Conservation (phyloP, 2,888 invertebrate genomes). For the Mythimna pallens region DNA sequence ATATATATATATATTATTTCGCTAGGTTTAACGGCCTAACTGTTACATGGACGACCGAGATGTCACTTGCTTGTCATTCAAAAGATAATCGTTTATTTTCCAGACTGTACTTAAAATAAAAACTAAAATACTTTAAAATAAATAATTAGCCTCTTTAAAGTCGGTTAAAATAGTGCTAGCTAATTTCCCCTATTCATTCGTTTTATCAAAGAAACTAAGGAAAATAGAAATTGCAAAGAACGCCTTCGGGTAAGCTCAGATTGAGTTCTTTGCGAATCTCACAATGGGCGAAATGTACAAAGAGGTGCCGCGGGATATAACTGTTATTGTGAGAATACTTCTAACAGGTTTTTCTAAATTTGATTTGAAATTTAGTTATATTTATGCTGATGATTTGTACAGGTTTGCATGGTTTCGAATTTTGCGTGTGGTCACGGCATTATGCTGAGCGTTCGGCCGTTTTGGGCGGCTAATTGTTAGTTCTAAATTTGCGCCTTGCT, state of each 20-base stretch:
- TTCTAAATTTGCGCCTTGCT: too few relatives aligned
- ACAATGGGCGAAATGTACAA: slow-evolving; percentile 41
- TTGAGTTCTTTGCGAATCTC: slow-evolving; percentile 51
- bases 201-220: slow-evolving; percentile 58
- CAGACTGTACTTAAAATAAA: not conserved
- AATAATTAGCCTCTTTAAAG: not conserved
- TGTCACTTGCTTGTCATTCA: not conserved
- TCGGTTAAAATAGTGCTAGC: slow-evolving; percentile 11
- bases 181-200: slow-evolving; percentile 48
- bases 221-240: slow-evolving; percentile 43
- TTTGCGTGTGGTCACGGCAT: too few relatives aligned
- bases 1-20: too few relatives aligned
- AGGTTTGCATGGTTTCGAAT: too few relatives aligned
- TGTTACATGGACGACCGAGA: too few relatives aligned
- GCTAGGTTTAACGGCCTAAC: too few relatives aligned
- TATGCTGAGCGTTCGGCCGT: too few relatives aligned
- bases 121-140: not conserved
- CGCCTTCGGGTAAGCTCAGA: slow-evolving; percentile 38
- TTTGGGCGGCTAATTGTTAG: too few relatives aligned
- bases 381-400: not conserved
- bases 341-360: not conserved
- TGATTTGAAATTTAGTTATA: not conserved
- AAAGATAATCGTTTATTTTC: not conserved
- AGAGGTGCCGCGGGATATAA: slow-evolving; percentile 47
- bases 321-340: slow-evolving; percentile 36